A percentile compares a stretch with the other conserved stretches of the same genome.
Evolutionary conservation across 2,113 vertebrate species (phyloP).

Genomic region (Pyxicephalus adspersus): DNA sequence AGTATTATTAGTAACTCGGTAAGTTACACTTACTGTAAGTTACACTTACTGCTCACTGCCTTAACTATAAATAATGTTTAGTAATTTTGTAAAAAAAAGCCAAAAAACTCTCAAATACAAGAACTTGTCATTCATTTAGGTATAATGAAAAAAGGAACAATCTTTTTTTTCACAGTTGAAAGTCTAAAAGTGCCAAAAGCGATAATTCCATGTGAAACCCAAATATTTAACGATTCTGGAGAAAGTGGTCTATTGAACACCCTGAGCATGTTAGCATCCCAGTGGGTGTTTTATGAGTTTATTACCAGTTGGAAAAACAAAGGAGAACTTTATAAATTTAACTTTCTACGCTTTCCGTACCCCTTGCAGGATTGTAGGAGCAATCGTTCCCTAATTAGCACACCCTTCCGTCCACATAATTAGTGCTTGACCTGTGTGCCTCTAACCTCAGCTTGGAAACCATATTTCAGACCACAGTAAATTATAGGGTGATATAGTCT

Average conservation of each 20-base stretch:
- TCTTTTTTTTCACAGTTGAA: too few species aligned
- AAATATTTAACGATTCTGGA: not conserved
- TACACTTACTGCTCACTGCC: too few species aligned
- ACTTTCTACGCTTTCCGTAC: conserved; percentile 32
- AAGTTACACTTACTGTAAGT: too few species aligned
- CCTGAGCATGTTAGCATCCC: conserved; percentile 32
- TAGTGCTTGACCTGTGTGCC: conserved; percentile 48
- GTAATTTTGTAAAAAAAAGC: too few species aligned
- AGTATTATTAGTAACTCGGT: too few species aligned
- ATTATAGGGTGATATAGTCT: conserved; percentile 50
- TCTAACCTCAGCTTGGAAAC: conserved; percentile 37
- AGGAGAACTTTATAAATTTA: conserved; percentile 45
- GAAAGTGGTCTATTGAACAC: conserved; percentile 5
- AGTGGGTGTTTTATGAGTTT: conserved; percentile 34
- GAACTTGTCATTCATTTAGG: too few species aligned
- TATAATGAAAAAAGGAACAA: too few species aligned
- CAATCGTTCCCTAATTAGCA: conserved; percentile 49
- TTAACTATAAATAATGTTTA: too few species aligned
- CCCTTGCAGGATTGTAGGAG: conserved; percentile 28
- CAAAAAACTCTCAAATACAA: too few species aligned
- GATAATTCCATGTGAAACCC: too few species aligned
- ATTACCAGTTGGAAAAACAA: conserved; percentile 48
- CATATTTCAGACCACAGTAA: conserved; percentile 44
- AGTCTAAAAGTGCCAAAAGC: too few species aligned
- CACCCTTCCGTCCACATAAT: conserved; percentile 47